Evolutionary conservation across 2,888 invertebrate genomes (phyloP).

Genomic region (Eurytoma adleriae): DNA sequence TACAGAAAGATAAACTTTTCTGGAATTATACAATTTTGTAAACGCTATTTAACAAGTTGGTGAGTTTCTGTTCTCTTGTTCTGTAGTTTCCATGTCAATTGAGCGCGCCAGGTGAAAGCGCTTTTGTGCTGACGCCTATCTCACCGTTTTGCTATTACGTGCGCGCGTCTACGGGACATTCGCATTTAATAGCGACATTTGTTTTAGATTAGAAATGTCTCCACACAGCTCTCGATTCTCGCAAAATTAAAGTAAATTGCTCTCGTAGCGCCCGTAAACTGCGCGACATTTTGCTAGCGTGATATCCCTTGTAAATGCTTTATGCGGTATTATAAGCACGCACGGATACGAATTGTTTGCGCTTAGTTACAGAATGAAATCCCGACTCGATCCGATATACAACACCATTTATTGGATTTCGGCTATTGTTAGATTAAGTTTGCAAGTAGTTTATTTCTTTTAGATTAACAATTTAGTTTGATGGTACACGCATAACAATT

Average conservation of each 20-base stretch:
- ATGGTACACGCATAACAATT: too few species aligned
- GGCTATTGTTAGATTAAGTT: too few species aligned
- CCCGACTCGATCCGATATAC: neutral
- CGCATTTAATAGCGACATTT: constrained; percentile 22
- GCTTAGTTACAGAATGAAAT: neutral
- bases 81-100: constrained; percentile 12
- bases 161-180: constrained; percentile 11
- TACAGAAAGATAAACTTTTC: too few species aligned
- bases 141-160: constrained; percentile 16
- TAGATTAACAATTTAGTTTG: too few species aligned
- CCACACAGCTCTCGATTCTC: neutral
- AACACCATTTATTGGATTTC: constrained; percentile 9
- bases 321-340: neutral
- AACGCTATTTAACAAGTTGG: too few species aligned
- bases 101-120: neutral
- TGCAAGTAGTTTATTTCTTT: too few species aligned
- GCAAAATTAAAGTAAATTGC: constrained; percentile 15
- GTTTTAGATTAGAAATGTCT: constrained; percentile 17
- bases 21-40: too few species aligned
- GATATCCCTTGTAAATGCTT: constrained; percentile 7
- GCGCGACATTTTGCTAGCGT: constrained; percentile 10
- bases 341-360: constrained; percentile 1
- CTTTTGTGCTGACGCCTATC: neutral
- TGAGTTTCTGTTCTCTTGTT: neutral
- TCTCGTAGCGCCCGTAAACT: neutral